Base-by-base conservation (phyloP, 92 coral and sea anemone genomes). In the Micromussa lordhowensis region DNA sequence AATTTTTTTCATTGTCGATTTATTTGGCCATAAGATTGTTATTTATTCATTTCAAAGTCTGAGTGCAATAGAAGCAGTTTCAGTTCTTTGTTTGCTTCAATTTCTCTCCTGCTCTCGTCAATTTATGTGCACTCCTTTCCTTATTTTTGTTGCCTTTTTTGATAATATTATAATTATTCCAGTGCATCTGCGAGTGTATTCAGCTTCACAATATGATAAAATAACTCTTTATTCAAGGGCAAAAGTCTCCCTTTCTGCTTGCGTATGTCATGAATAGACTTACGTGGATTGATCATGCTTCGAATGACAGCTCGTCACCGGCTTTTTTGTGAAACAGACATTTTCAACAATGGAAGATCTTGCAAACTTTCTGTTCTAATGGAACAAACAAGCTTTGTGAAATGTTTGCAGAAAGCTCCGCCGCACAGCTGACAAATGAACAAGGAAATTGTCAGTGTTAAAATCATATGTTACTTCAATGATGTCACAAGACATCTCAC, bases 321-420 rank as follows among this genome's bases (percentile, higher is more conserved):
- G 89, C 13, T 40, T 48, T 74, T 86, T 86, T 86, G 83, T 86
- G 24, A 13, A 44, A 49, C 17, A 21, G 82, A 66, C 89, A 44
- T 22, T 29, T 40, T 31, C 53, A 77, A 77, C 77, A 77, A 86
- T 86, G 66, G 36, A 64, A 86, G 78, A 48, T 40, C 75, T 59
- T 19, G 82, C 76, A 29, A 77, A 85, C 28, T 76, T 77, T 75
- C 77, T 29, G 82, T 61, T 77, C 74, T 77, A 86, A 86, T 86
- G 89, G 89, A 86, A 59, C 89, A 86, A 86, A 86, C 83, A 86
- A 77, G 89, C 68, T 66, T 61, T 63, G 82, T 86, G 77, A 86
- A 86, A 59, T 86, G 83, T 86, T 77, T 86, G 75, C 76, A 44
- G 81, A 86, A 44, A 63, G 44, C 51, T 38, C 10, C 61, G 75